Conservation (phyloP, 2,888 invertebrate genomes). For the Erebia aethiops region DNA sequence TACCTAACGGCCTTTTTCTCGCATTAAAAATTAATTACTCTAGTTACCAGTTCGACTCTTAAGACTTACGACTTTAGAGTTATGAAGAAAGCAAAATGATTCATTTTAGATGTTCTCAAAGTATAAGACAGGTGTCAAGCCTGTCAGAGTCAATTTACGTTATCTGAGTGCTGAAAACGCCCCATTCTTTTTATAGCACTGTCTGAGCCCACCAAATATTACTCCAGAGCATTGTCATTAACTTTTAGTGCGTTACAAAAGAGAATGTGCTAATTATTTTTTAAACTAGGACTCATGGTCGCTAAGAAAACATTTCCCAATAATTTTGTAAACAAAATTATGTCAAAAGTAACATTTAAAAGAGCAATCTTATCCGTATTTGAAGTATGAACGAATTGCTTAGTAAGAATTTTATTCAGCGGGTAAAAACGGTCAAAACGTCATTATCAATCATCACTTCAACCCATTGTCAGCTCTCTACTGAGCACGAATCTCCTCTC, state of each 20-base stretch:
- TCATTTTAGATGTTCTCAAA: not conserved
- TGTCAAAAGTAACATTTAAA: not conserved
- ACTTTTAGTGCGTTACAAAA: not conserved
- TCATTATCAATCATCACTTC: too few relatives aligned
- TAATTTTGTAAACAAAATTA: not conserved
- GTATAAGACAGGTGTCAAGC: not conserved
- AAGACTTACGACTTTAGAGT: too few relatives aligned
- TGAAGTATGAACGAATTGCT: not conserved
- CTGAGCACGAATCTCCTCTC: too few relatives aligned
- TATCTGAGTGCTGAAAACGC: slow-evolving; percentile 5
- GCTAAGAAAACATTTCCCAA: not conserved
- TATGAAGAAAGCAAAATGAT: not conserved
- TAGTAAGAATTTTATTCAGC: not conserved
- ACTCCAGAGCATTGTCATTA: not conserved
- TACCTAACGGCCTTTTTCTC: too few relatives aligned
- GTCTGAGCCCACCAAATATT: not conserved
- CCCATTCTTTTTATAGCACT: not conserved
- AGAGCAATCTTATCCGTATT: not conserved
- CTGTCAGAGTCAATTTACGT: slow-evolving; percentile 3
- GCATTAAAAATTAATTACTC: too few relatives aligned
- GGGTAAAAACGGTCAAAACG: slow-evolving; percentile 3
- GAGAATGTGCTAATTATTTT: not conserved
- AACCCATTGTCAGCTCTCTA: too few relatives aligned
- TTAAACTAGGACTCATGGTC: not conserved
- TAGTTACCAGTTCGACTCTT: too few relatives aligned